Evolutionary conservation across 2,888 invertebrate species (phyloP).

Genomic region (Drosophila prostipennis): DNA sequence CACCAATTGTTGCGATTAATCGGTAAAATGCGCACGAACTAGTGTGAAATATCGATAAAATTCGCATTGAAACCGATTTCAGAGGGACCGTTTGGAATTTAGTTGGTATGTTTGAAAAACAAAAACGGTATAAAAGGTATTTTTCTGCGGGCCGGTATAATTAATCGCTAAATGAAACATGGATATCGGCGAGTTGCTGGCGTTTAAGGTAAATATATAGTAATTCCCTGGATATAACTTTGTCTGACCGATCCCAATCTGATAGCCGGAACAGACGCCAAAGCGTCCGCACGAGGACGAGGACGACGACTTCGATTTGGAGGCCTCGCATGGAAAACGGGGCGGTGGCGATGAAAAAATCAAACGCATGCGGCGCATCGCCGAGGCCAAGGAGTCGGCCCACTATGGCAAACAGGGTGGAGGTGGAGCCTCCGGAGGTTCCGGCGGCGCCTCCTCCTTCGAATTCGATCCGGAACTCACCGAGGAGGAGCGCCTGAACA

Average conservation of each 20-base stretch:
- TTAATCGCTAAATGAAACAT: slow-evolving; percentile 69
- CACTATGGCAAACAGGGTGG: slow-evolving; percentile 81
- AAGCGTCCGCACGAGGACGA: slow-evolving; percentile 87
- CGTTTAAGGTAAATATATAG: slow-evolving; percentile 85
- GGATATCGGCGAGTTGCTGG: slow-evolving; percentile 87
- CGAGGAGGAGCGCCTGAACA: slow-evolving; percentile 91
- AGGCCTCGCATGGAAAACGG: slow-evolving; percentile 83
- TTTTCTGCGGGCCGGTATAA: too few relatives aligned
- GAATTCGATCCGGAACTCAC: slow-evolving; percentile 85
- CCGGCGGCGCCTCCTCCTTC: slow-evolving; percentile 46
- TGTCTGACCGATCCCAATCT: background rate
- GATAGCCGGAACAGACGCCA: slow-evolving; percentile 92
- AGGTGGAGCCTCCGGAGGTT: slow-evolving; percentile 76
- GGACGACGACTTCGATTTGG: slow-evolving; percentile 87
- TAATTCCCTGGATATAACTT: background rate
- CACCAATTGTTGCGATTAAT: too few relatives aligned
- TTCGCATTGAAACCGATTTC: too few relatives aligned
- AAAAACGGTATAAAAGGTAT: too few relatives aligned
- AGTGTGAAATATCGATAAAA: too few relatives aligned
- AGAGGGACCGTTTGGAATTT: too few relatives aligned
- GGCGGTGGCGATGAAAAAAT: slow-evolving; percentile 85
- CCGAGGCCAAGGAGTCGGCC: slow-evolving; percentile 85
- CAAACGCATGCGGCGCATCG: slow-evolving; percentile 87
- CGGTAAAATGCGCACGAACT: too few relatives aligned
- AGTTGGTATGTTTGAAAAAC: too few relatives aligned